Percentiles rank a stretch among this genome's conserved stretches.
Evolutionary conservation across 1,140 invertebrate genomes (phyloP).

Genomic region (Rhagoletis zephyria): DNA sequence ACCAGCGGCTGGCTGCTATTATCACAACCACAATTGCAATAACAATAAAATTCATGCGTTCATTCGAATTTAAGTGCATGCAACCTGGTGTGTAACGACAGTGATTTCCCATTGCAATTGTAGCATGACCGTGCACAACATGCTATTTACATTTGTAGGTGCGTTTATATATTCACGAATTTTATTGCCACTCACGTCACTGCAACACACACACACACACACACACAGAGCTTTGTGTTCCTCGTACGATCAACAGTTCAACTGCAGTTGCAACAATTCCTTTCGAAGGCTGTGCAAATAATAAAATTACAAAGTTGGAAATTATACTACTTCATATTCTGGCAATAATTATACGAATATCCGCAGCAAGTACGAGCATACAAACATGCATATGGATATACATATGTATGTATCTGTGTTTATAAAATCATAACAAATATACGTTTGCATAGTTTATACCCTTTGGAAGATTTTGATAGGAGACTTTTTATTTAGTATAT

Average conservation of each 20-base stretch:
- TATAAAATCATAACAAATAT: too few relatives aligned
- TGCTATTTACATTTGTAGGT: not conserved
- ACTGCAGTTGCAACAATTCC: not conserved
- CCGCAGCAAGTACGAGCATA: not conserved
- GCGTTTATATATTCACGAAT: not conserved
- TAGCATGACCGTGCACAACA: conserved; percentile 13
- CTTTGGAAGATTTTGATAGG: too few relatives aligned
- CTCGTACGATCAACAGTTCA: not conserved
- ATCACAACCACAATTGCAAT: conserved; percentile 39
- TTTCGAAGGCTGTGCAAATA: conserved; percentile 18
- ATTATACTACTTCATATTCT: conserved; percentile 46
- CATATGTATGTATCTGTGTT: too few relatives aligned
- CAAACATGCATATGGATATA: not conserved
- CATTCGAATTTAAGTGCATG: conserved; percentile 38
- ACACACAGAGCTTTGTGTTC: not conserved
- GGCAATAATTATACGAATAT: conserved; percentile 51
- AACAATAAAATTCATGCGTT: conserved; percentile 35
- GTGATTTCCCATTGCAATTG: conserved; percentile 47
- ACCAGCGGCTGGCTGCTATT: not conserved
- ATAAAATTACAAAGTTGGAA: conserved; percentile 51
- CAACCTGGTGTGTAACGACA: conserved; percentile 36
- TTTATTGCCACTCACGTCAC: conserved; percentile 33
- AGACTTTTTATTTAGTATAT: too few relatives aligned
- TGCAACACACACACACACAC: not conserved
- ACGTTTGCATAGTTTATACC: too few relatives aligned